Evolutionary conservation across 2,797 vertebrate genomes (phyloP), one percentile per base, ranked within the genome.

Genomic region (Florisuga fusca): DNA sequence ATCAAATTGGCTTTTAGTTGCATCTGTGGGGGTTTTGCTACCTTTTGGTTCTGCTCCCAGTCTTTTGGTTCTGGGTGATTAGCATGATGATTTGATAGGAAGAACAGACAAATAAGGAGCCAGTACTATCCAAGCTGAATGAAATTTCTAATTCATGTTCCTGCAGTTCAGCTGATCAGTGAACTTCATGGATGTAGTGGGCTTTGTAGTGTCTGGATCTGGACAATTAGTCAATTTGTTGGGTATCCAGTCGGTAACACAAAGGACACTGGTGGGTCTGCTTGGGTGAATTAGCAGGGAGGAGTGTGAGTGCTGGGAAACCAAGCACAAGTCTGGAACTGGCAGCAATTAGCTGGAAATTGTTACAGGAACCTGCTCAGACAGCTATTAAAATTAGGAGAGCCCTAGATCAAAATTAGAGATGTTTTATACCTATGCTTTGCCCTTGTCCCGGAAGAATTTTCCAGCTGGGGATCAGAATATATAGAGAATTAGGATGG

Each of bases 21-120:
- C 23, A 19, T 6, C 4, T 17, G 1, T 2, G 3, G 2, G 4
- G 6, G 4, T 0, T 31, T 31, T 58, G 45, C 53, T 26, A 50
- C 54, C 9, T 57, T 45, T 12, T 6, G 8, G 1, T 89, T 83
- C 55, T 36, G 21, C 12, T 41, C 38, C 38, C 38, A 41, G 84
- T 38, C 9, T 57, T 41, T 12, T 6, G 8, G 1, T 89, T 83
- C 55, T 36, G 21, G 17, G 18, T 68, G 41, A 17, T 67, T 71
- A 36, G 5, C 21, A 10, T 25, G 48, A 25, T 18, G 8, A 71
- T 17, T 34, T 2, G 1, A 22, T 22, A 53, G 9, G 53, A 84
- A 38, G 19, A 55, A 7, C 26, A 48, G 51, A 34, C 15, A 61
- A 58, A 73, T 7, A 15, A 74, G 8, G 8, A 69, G 38, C 2